These are phyloP conservation scores for Ptyas mucosa DNA, from an alignment of 2,113 vertebrate genomes.

Conservation along the genomic window DNA sequence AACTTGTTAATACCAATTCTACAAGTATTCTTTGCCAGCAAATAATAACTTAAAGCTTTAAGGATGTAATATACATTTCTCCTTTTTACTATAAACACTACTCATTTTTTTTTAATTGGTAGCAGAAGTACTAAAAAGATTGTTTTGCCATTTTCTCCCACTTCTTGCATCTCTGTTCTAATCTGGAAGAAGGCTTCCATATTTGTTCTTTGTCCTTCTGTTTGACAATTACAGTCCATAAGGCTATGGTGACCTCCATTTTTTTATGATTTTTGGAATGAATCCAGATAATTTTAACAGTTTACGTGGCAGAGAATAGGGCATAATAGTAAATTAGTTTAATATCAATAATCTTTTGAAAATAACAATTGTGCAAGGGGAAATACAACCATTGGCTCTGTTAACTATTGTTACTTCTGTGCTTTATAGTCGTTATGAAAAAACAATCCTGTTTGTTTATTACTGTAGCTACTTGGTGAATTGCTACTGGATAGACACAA, in stretches of 20 bases:
- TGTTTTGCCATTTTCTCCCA: neutral
- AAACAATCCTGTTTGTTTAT: neutral
- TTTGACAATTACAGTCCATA: neutral
- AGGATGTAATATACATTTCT: too few relatives aligned
- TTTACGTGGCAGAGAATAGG: neutral
- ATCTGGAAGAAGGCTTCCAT: neutral
- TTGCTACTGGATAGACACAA: constrained; percentile 83
- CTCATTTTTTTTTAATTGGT: neutral
- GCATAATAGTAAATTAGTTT: neutral
- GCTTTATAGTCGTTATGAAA: neutral
- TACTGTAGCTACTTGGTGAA: constrained; percentile 78
- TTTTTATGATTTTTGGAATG: neutral
- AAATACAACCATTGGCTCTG: neutral
- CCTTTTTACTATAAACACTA: neutral
- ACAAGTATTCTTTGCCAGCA: neutral
- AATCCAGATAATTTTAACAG: neutral
- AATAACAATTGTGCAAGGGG: neutral
- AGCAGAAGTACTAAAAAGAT: neutral
- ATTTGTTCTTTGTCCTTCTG: neutral
- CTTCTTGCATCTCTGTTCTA: neutral
- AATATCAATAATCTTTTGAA: neutral
- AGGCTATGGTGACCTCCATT: neutral
- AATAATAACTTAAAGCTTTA: neutral
- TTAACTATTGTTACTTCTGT: neutral
- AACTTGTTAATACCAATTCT: neutral